phyloP scores from a whole-genome alignment of 2,797 vertebrate species.

The Odontamblyopus lacepedii region DNA sequence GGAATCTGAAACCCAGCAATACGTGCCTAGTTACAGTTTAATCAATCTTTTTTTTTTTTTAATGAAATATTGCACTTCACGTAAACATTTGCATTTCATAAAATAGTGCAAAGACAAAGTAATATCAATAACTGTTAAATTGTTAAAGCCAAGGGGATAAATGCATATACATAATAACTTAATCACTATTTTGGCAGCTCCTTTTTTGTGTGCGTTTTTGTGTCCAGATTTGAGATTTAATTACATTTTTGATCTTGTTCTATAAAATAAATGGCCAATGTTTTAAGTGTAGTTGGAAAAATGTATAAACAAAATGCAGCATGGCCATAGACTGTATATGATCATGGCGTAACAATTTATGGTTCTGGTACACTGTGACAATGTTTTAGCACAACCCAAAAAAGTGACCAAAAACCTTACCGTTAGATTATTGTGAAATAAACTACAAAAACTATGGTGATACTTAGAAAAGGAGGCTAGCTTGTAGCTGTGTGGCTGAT shows the following conservation, averaged over 20 bases:
- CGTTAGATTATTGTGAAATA: not conserved
- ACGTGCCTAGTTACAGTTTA: too few species aligned
- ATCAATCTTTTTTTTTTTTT: too few species aligned
- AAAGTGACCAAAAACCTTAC: not conserved
- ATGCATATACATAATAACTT: too few species aligned
- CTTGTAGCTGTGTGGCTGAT: constrained; percentile 4
- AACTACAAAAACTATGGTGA: not conserved
- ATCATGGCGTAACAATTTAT: not conserved
- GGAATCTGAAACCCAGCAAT: too few species aligned
- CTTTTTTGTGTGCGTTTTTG: too few species aligned
- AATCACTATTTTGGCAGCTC: too few species aligned
- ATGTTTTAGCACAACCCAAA: not conserved
- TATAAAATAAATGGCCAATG: not conserved
- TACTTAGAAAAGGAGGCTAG: not conserved
- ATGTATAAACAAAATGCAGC: not conserved
- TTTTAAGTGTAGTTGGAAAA: not conserved
- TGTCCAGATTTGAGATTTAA: not conserved
- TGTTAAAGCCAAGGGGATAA: too few species aligned
- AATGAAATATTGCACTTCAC: too few species aligned
- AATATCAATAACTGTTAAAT: too few species aligned
- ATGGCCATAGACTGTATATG: too few species aligned
- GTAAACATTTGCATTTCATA: too few species aligned
- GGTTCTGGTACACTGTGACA: not conserved
- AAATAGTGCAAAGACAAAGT: too few species aligned
- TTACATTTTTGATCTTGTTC: not conserved